A percentile compares a stretch with the other conserved stretches of the same genome.
phyloP scores from a whole-genome alignment of 1,140 invertebrate genomes.

The Drosophila nikananu region DNA sequence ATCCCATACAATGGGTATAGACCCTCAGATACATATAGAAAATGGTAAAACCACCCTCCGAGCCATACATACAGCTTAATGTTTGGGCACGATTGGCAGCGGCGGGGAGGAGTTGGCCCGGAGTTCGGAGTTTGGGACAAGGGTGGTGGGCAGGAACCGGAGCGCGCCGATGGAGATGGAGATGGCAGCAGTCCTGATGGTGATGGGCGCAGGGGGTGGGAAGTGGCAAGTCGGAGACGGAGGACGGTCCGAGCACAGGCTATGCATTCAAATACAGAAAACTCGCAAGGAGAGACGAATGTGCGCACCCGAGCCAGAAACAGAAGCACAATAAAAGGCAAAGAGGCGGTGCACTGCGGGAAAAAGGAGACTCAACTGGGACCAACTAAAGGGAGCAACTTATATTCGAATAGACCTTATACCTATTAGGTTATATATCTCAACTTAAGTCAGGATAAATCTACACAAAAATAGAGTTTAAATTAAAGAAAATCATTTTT shows the following conservation, averaged over 20 bases:
- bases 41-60: constrained; percentile 80
- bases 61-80: constrained; percentile 57
- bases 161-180: constrained; percentile 51
- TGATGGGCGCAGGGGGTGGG: constrained; percentile 16
- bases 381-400: no score
- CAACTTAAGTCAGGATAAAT: no score
- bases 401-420: not conserved
- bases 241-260: constrained; percentile 61
- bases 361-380: not conserved
- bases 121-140: constrained; percentile 34
- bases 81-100: constrained; percentile 65
- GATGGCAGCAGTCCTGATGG: constrained; percentile 34
- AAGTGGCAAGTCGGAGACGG: constrained; percentile 21
- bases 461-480: no score
- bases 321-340: constrained; percentile 51
- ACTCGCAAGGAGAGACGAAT: constrained; percentile 75
- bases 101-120: constrained; percentile 16
- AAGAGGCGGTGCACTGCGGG: constrained; percentile 22
- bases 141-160: constrained; percentile 25
- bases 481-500: no score
- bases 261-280: constrained; percentile 80
- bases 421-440: not conserved
- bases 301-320: constrained; percentile 64
- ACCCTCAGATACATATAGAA: constrained; percentile 63
- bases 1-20: constrained; percentile 60